Percentiles rank a stretch among this genome's conserved stretches.
These are phyloP conservation scores for Eristalis arbustorum DNA, from an alignment of 2,888 invertebrate genomes.

Conservation along the genomic window DNA sequence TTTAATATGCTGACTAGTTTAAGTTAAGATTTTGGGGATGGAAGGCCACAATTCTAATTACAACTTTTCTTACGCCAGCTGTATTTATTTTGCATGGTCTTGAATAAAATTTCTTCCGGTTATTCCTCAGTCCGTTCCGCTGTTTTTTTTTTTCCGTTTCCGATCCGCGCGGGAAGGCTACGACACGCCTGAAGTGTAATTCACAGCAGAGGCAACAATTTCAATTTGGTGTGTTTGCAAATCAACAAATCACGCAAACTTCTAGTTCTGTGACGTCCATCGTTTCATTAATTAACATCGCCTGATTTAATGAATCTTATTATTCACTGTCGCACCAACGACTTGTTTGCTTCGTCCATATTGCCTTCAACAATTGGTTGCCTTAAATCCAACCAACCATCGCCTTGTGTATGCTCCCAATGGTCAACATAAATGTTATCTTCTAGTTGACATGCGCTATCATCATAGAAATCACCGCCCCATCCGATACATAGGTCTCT, in stretches of 20 bases:
- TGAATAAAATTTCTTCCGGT: constrained; percentile 12
- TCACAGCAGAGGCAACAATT: constrained; percentile 38
- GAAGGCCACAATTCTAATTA: neutral
- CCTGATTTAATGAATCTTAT: constrained; percentile 34
- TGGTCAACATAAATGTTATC: constrained; percentile 6
- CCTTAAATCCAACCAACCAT: constrained; percentile 41
- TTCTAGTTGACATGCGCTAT: constrained; percentile 40
- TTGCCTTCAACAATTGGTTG: constrained; percentile 51
- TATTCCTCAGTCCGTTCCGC: neutral
- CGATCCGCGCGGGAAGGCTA: neutral
- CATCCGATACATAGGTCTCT: neutral
- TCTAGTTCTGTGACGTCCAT: constrained; percentile 27
- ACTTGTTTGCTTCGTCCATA: constrained; percentile 26
- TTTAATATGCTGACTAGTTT: neutral
- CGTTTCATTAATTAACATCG: constrained; percentile 32
- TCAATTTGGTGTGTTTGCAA: constrained; percentile 44
- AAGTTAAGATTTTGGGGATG: neutral
- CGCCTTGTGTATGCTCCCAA: constrained; percentile 34
- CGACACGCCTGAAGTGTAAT: constrained; percentile 40
- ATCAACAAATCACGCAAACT: constrained; percentile 48
- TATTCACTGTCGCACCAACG: constrained; percentile 2
- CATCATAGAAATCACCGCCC: neutral
- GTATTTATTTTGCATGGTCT: neutral
- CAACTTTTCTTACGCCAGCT: neutral
- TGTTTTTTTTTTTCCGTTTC: neutral